Evolutionary conservation across 2,113 vertebrate species (phyloP).

Genomic region (Dermatemys mawii): DNA sequence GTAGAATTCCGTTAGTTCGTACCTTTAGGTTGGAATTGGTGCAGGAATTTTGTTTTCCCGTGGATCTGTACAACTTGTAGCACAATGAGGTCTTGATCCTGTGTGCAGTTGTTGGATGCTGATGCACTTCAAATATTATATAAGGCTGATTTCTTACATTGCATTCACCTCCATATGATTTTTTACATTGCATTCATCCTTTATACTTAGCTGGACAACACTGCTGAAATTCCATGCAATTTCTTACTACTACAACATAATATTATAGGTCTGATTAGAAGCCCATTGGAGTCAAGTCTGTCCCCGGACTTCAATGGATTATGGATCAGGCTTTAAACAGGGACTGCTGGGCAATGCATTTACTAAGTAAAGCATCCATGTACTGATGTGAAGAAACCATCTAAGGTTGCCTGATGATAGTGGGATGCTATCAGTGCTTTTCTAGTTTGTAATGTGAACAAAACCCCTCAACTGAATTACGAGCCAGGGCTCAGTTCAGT

Average conservation of each 20-base stretch:
- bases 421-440: not conserved
- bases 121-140: slow-evolving; percentile 2
- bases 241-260: not conserved
- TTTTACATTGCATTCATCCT: not conserved
- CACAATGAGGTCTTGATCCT: not conserved
- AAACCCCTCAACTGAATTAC: not conserved
- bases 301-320: not conserved
- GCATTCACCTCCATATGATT: not conserved
- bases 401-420: not conserved
- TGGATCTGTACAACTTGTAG: not conserved
- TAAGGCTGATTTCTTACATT: not conserved
- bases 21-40: not conserved
- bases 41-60: rapidly evolving
- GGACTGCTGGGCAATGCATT: not conserved
- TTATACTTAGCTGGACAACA: not conserved
- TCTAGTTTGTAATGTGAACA: not conserved
- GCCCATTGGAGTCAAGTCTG: not conserved
- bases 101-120: not conserved
- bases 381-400: rapidly evolving
- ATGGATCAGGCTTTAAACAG: not conserved
- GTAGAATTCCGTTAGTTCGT: not conserved
- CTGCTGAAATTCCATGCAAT: slow-evolving; percentile 33
- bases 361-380: rapidly evolving
- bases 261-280: not conserved
- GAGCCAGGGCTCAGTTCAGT: not conserved